Conservation (phyloP, 2,888 invertebrate genomes). For the Agonopterix subpropinquella region DNA sequence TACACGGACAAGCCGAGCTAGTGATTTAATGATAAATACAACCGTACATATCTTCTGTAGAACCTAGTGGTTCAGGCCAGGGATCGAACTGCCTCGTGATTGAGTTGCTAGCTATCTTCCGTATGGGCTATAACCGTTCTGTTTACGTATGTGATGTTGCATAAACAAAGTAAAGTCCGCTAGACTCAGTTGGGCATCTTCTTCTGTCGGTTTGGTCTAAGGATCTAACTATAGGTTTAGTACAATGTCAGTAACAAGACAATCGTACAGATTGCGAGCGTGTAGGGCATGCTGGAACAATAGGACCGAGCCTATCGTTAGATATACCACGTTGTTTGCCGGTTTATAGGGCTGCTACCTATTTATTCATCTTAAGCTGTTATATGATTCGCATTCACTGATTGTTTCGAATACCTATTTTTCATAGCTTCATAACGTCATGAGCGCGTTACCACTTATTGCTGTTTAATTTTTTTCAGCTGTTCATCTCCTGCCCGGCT, state of each 20-base stretch:
- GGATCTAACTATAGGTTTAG: neutral
- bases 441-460: neutral
- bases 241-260: constrained; percentile 13
- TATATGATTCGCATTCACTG: neutral
- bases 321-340: neutral
- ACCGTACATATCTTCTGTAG: no score
- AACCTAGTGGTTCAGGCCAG: no score
- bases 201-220: constrained; percentile 1
- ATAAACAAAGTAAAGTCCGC: no score
- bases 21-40: no score
- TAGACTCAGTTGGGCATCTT: neutral
- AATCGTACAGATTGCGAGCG: constrained; percentile 12
- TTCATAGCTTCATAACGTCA: neutral
- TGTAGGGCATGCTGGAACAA: constrained; percentile 14
- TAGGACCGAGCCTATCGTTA: constrained; percentile 13
- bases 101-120: no score
- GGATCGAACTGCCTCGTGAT: no score
- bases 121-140: no score
- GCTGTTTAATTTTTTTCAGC: no score
- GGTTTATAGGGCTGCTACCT: neutral
- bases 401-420: neutral
- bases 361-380: neutral
- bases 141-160: no score
- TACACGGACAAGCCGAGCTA: no score
- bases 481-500: no score